phyloP scores from a whole-genome alignment of 2,797 vertebrate species.

The Melanotaenia maccullochi region DNA sequence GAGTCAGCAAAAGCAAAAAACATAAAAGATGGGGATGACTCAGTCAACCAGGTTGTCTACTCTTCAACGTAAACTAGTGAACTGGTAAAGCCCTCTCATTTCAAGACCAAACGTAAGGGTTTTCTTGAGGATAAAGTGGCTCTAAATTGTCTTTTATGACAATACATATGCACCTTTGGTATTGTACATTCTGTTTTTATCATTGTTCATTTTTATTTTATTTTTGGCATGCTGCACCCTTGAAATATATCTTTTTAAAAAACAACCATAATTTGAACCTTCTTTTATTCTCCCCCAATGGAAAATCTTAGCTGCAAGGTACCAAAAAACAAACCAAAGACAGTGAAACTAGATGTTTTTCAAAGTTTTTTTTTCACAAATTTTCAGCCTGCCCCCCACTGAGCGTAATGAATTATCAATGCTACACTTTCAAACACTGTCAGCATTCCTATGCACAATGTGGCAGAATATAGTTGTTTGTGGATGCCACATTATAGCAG shows the following conservation, averaged over 20 bases:
- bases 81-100: neutral
- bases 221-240: neutral
- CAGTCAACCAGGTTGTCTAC: neutral
- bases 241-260: neutral
- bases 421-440: conserved; percentile 50
- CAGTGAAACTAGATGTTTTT: conserved; percentile 42
- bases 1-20: neutral
- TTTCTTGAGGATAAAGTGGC: neutral
- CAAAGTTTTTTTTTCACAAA: conserved; percentile 67
- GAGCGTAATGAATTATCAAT: conserved; percentile 72
- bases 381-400: conserved; percentile 51
- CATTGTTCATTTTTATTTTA: neutral
- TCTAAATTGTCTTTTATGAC: neutral
- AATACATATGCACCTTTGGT: no score
- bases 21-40: neutral
- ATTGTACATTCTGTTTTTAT: no score
- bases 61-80: neutral
- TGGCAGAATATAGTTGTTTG: conserved; percentile 35
- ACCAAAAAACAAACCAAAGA: conserved; percentile 26
- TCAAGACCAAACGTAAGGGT: neutral
- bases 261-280: conserved; percentile 9
- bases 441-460: conserved; percentile 38
- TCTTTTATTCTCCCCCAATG: conserved; percentile 7
- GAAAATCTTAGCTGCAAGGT: conserved; percentile 19
- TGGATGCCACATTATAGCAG: conserved; percentile 34